Evolutionary conservation across 2,888 invertebrate genomes (phyloP), one percentile per base, ranked within the genome.

Genomic region (Mellilla xanthometata): DNA sequence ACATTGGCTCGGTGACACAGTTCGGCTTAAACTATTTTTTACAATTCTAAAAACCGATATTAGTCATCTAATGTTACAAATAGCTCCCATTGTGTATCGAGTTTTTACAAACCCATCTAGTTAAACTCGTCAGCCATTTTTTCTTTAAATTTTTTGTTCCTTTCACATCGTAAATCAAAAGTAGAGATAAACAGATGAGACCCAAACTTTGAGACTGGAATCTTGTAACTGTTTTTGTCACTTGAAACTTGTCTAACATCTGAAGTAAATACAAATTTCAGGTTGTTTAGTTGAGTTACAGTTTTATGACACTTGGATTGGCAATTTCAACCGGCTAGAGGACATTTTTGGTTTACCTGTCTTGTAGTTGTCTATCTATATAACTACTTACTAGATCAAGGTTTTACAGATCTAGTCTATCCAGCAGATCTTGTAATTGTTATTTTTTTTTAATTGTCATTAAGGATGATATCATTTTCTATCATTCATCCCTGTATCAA

Each of bases 141-240:
- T 28, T 27, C n/a, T n/a, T n/a, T 2, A 8, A 1, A 15, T 35
- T 38, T 45, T 45, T 39, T 44, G 38, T 45, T 13, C 24, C 23
- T 10, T 38, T 34, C 39, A 11, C 39, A 34, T 49, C 49, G 35
- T 49, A 39, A 49, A 49, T 49, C 39, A 42, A 43, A 39, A 47
- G 33, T 42, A 22, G 30, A 30, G 48, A 43, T 26, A 41, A 48
- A 34, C 27, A 39, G 35, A 29, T 22, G 33, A 12, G 26, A 19
- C 33, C 4, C 19, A 23, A 36, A 40, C 35, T 36, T 31, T 2
- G 24, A 5, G 24, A n/a, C 24, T 24, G 24, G 19, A 10, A n/a
- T 34, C 12, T 35, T 12, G 42, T 19, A 36, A 42, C 35, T 29
- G 39, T 45, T 39, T 45, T 45, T 45, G 29, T 45, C 12, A 29